Percentiles rank a stretch among this genome's conserved stretches.
These are phyloP conservation scores for Bimastos eiseni DNA, from an alignment of 2,888 invertebrate species.

Conservation along the genomic window DNA sequence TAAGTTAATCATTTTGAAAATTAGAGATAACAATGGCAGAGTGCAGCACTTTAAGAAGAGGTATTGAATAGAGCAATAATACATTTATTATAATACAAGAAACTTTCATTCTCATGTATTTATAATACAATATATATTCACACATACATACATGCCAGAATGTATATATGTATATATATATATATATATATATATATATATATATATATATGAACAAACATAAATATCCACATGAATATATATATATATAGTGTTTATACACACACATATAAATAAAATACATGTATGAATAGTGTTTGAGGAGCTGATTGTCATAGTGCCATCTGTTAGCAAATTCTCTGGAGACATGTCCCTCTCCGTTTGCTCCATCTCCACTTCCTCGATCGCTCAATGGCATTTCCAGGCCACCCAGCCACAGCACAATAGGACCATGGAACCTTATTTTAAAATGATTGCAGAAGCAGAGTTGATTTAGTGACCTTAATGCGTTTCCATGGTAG, in stretches of 20 bases:
- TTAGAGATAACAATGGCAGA: too few species aligned
- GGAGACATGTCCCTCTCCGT: neutral
- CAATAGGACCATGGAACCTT: neutral
- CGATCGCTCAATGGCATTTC: neutral
- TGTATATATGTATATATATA: too few species aligned
- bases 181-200: neutral
- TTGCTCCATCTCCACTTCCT: neutral
- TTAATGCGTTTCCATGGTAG: neutral
- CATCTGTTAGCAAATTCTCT: neutral
- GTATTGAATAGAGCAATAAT: too few species aligned
- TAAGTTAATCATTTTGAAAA: too few species aligned
- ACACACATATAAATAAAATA: neutral
- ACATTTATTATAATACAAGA: too few species aligned
- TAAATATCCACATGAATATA: neutral
- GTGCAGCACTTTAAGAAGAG: too few species aligned
- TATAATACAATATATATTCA: neutral
- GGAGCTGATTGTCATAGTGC: neutral
- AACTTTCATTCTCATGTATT: neutral
- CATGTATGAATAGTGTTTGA: neutral
- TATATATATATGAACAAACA: neutral
- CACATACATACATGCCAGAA: too few species aligned
- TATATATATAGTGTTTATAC: neutral
- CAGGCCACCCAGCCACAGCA: neutral
- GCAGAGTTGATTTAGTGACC: neutral
- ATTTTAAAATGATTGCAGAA: constrained; percentile 13